phyloP scores from a whole-genome alignment of 2,113 vertebrate species.

The Lates calcarifer region DNA sequence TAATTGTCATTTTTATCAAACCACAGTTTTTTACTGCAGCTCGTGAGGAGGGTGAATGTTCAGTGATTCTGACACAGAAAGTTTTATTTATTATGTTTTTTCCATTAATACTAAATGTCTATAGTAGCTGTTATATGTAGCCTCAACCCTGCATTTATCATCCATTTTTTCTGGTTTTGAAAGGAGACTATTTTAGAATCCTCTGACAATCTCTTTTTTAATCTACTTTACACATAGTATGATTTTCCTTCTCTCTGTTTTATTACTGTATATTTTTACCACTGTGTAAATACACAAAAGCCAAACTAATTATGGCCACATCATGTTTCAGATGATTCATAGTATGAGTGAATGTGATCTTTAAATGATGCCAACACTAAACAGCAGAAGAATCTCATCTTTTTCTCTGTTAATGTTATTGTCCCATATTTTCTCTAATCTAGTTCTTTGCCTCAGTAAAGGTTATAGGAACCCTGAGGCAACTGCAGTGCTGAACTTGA shows the following conservation, averaged over 20 bases:
- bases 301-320: background rate
- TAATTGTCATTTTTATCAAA: conserved; percentile 33
- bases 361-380: conserved; percentile 21
- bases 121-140: background rate
- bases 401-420: conserved; percentile 25
- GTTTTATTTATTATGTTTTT: background rate
- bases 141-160: background rate
- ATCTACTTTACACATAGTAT: background rate
- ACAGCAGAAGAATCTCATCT: conserved; percentile 11
- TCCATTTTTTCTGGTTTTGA: conserved; percentile 13
- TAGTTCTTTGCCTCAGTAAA: conserved; percentile 40
- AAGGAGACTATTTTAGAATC: background rate
- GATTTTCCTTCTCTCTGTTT: background rate
- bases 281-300: conserved; percentile 11
- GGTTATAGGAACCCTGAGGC: conserved; percentile 44
- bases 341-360: conserved; percentile 28
- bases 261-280: conserved; percentile 11
- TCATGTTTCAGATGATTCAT: conserved; percentile 39
- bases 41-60: conserved; percentile 3
- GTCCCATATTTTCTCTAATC: conserved; percentile 29
- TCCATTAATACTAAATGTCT: background rate
- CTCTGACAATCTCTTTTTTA: background rate
- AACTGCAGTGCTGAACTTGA: conserved; percentile 5
- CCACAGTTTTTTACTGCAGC: background rate
- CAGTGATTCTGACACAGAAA: background rate